Conservation (phyloP, 2,113 vertebrate genomes). For the Montifringilla adamsi region DNA sequence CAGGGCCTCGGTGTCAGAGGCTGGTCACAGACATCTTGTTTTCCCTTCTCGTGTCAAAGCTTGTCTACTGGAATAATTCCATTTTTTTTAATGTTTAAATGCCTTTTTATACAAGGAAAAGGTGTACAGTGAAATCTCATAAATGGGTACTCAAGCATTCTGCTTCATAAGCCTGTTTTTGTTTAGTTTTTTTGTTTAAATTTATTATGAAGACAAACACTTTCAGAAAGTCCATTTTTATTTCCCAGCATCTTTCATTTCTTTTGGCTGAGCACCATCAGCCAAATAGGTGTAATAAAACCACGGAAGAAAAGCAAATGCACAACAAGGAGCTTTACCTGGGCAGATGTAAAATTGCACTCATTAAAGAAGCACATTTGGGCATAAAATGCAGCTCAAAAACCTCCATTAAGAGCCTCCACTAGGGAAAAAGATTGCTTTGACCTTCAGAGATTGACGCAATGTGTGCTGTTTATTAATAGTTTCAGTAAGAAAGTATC, state of each 20-base stretch:
- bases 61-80: background rate
- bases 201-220: background rate
- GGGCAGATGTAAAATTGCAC: slow-evolving; percentile 28
- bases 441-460: slow-evolving; percentile 53
- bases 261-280: background rate
- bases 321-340: background rate
- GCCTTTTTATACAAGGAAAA: background rate
- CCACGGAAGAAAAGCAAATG: background rate
- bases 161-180: background rate
- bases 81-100: background rate
- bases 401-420: slow-evolving; percentile 4
- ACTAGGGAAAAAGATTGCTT: slow-evolving; percentile 39
- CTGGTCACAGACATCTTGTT: background rate
- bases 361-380: slow-evolving; percentile 40
- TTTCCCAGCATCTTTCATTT: background rate
- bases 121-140: background rate
- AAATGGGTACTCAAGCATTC: background rate
- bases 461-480: slow-evolving; percentile 32
- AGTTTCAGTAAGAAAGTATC: background rate
- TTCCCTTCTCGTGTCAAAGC: background rate
- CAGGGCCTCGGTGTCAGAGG: background rate
- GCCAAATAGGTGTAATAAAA: slow-evolving; percentile 3
- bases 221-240: slow-evolving; percentile 6
- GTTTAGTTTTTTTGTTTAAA: background rate
- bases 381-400: slow-evolving; percentile 11